Conservation (phyloP, 1,140 invertebrate genomes). For the Drosophila sproati region DNA sequence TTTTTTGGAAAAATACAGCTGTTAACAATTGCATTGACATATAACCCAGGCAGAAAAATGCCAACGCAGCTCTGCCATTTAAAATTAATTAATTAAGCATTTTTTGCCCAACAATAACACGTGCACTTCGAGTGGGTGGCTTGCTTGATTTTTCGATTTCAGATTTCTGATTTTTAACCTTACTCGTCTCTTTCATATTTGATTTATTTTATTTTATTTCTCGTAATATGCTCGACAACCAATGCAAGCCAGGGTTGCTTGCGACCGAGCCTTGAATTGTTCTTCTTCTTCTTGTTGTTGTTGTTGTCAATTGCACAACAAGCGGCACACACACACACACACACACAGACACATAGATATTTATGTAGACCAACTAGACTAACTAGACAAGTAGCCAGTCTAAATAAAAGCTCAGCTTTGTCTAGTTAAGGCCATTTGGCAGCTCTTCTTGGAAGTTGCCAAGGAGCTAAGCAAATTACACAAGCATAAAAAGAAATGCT, state of each 20-base stretch:
- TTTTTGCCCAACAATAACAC: slow-evolving; percentile 52
- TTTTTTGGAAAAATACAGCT: slow-evolving; percentile 69
- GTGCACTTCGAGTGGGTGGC: slow-evolving; percentile 48
- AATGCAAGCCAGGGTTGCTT: slow-evolving; percentile 7
- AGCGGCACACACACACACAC: not conserved
- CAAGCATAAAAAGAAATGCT: too few species aligned
- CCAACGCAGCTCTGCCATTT: slow-evolving; percentile 46
- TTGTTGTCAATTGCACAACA: not conserved
- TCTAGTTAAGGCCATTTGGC: too few species aligned
- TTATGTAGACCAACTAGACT: too few species aligned
- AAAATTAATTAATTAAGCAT: slow-evolving; percentile 71
- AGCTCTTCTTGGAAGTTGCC: too few species aligned
- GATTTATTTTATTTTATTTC: slow-evolving; percentile 2
- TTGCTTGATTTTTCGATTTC: slow-evolving; percentile 30
- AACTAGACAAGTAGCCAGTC: too few species aligned
- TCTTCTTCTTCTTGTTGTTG: not conserved
- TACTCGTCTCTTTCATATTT: slow-evolving; percentile 11
- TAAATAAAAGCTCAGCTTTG: too few species aligned
- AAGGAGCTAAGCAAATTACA: too few species aligned
- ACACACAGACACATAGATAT: too few species aligned
- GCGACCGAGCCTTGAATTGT: too few species aligned
- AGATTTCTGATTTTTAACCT: slow-evolving; percentile 27
- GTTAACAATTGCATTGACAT: slow-evolving; percentile 73
- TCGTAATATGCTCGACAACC: not conserved
- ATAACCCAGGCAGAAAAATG: slow-evolving; percentile 57